These are phyloP conservation scores for Ormia ochracea DNA, from an alignment of 2,888 invertebrate genomes.

Conservation along the genomic window DNA sequence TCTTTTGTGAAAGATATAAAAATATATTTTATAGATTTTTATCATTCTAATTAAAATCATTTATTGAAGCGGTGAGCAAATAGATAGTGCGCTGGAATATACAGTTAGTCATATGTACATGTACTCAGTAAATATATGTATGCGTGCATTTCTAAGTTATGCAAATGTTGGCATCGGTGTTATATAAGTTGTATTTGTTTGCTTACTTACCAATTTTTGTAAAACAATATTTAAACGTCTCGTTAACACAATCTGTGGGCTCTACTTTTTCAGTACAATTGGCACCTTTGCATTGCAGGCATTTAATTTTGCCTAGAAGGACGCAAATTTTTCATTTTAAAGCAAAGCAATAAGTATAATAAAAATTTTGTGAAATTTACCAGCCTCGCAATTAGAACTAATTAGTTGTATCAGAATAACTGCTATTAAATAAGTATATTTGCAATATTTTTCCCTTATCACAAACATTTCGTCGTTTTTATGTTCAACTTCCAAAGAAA, in stretches of 20 bases:
- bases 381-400: not conserved
- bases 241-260: not conserved
- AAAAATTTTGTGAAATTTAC: not conserved
- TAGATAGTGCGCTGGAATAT: no score
- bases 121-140: no score
- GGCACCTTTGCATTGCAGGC: conserved; percentile 10
- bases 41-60: no score
- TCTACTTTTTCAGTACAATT: not conserved
- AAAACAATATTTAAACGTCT: conserved; percentile 22
- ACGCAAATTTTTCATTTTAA: not conserved
- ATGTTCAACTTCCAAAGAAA: not conserved
- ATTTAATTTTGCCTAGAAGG: not conserved
- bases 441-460: not conserved
- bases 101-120: no score
- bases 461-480: not conserved
- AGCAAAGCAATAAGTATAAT: not conserved
- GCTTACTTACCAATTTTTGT: conserved; percentile 58
- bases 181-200: no score
- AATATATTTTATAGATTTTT: no score
- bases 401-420: conserved; percentile 16
- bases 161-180: no score
- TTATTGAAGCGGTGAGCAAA: no score
- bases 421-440: conserved; percentile 20
- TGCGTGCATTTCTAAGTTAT: no score
- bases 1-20: no score